Conservation (phyloP, 1,140 invertebrate genomes). For the Drosophila tsacasi region DNA sequence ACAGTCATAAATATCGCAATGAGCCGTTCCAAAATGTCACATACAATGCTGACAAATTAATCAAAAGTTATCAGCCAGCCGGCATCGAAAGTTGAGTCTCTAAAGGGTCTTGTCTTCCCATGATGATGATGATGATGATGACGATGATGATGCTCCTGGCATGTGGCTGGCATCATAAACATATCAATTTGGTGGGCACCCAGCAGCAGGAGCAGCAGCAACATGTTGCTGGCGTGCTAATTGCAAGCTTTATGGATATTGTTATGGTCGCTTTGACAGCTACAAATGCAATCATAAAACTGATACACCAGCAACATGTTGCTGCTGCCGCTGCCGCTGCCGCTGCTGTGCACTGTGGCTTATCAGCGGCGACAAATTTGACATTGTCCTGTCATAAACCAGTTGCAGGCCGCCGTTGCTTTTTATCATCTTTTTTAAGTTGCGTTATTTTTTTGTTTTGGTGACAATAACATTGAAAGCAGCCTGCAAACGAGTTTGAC, state of each 20-base stretch:
- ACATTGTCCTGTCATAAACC: conserved; percentile 78
- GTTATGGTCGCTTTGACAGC: conserved; percentile 75
- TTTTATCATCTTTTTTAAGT: conserved; percentile 59
- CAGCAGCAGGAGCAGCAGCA: conserved; percentile 32
- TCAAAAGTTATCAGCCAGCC: conserved; percentile 79
- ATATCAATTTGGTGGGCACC: conserved; percentile 77
- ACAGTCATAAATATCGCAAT: conserved; percentile 82
- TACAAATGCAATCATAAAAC: conserved; percentile 55
- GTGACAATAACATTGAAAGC: conserved; percentile 83
- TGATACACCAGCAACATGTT: conserved; percentile 58
- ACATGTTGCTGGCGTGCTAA: conserved; percentile 79
- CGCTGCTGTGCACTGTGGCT: conserved; percentile 13
- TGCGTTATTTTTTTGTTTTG: conserved; percentile 55
- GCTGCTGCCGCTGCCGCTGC: conserved; percentile 33
- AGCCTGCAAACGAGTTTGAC: conserved; percentile 79
- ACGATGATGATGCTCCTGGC: conserved; percentile 4
- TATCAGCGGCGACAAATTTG: conserved; percentile 78
- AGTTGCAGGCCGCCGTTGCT: conserved; percentile 51
- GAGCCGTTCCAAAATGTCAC: conserved; percentile 80
- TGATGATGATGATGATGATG: background rate
- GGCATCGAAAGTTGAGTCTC: conserved; percentile 66
- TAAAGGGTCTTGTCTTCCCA: conserved; percentile 34
- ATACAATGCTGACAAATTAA: conserved; percentile 83
- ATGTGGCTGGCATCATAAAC: conserved; percentile 66
- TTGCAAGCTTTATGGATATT: conserved; percentile 75